Base-by-base conservation (phyloP, 2,888 invertebrate genomes). In the Heliconius ismenius region DNA sequence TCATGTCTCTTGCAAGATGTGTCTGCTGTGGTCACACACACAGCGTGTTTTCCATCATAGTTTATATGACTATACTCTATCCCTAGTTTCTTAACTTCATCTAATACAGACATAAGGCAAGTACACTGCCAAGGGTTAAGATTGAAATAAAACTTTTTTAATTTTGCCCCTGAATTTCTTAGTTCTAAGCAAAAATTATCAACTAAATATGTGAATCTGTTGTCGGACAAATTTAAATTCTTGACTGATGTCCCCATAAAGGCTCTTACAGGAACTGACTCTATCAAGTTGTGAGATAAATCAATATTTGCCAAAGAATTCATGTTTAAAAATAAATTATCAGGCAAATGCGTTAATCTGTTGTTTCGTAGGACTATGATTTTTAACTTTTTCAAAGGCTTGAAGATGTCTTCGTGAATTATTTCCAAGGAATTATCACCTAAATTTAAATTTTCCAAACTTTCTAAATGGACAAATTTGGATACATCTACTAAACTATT, bases 51-150 rank as follows among this genome's bases (percentile, higher is more conserved):
- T 0, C 93, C 93, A 73, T 89, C 85, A 68, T 88, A 91, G 77
- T 87, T 87, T 1, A 76, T 78, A 67, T 76, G 81, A 69, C 90
- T 91, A 74, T 93, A 93, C 28, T 82, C 81, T 39, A 93, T 86
- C 11, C 83, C 82, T 18, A 85, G 83, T 24, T 78, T 84, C 75
- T 90, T 91, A 0, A 91, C 85, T 82, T 93, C 92, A 67, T 85
- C 86, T 2, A 92, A 60, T 28, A 91, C 77, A 54, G 92, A 88
- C 68, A 83, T 85, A 0, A 92, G 82, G 81, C 93, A 93, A 1
- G 89, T 84, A 79, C 93, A 93, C 75, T 92, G 92, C 91, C 92
- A 93, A 3, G 92, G 92, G 76, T 93, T 93, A n/a, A 90, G 87
- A 26, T 91, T 88, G 43, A 93, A 90, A 76, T 86, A 88, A 75